Evolutionary conservation across 2,797 vertebrate genomes (phyloP).

Genomic region (Heterohyrax brucei): DNA sequence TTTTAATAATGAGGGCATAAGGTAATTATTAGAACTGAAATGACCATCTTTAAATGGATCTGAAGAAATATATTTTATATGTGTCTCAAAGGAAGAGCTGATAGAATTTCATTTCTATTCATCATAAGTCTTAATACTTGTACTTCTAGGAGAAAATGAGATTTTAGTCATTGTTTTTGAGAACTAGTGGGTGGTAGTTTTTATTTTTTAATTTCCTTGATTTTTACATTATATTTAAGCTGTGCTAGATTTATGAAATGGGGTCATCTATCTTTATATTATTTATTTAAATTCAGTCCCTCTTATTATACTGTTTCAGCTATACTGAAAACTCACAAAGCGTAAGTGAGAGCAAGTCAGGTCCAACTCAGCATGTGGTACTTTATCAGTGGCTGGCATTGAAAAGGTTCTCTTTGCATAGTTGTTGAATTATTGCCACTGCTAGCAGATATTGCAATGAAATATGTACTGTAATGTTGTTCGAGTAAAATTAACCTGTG

Average conservation of each 20-base stretch:
- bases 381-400: neutral
- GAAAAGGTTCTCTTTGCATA: constrained; percentile 33
- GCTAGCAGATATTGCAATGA: constrained; percentile 47
- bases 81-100: constrained; percentile 40
- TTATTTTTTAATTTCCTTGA: neutral
- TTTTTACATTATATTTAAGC: constrained; percentile 64
- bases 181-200: constrained; percentile 44
- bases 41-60: constrained; percentile 5
- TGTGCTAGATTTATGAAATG: constrained; percentile 48
- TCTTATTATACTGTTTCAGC: constrained; percentile 18
- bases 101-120: constrained; percentile 25
- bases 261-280: constrained; percentile 56
- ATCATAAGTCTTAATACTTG: constrained; percentile 7
- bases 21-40: constrained; percentile 8
- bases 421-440: constrained; percentile 35
- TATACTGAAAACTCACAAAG: neutral
- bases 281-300: constrained; percentile 64
- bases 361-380: neutral
- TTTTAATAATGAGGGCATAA: neutral
- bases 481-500: constrained; percentile 71
- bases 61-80: neutral
- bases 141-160: constrained; percentile 27
- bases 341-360: constrained; percentile 54
- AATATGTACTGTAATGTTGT: constrained; percentile 64
- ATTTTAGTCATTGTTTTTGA: constrained; percentile 60